Evolutionary conservation across 2,113 vertebrate species (phyloP), one percentile per base, ranked within the genome.

Genomic region (Pampusana beccarii): DNA sequence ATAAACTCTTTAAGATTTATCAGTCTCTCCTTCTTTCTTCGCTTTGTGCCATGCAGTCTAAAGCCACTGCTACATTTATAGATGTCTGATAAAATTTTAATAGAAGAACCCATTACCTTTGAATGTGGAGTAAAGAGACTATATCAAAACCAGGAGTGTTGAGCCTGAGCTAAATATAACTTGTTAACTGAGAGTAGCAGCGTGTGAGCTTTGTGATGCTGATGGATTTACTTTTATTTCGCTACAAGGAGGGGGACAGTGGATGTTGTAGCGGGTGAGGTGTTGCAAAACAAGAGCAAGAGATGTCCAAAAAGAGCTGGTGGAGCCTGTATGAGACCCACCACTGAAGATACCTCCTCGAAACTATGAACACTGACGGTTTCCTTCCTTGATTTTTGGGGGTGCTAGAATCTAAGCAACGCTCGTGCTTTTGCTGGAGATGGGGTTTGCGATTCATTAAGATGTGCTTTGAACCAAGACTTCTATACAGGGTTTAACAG

Each of bases 1-100:
- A 97, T 95, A 97, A 97, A 98, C 97, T 97, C 93, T 89, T 93
- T 79, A 96, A 97, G 97, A 98, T 98, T 98, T 98, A 98, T 98
- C 97, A 95, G 92, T 58, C 79, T 97, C 92, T 96, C 95, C 86
- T 44, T 96, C 77, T 96, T 97, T 94, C 95, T 95, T 92, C 40
- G 17, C 92, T 94, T 94, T 97, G 95, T 97, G 95, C 28, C 31
- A 91, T 82, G 66, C 93, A 96, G 86, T 98, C 95, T 95, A 90
- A 96, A 97, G 86, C 95, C 98, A 97, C 96, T 88, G 96, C 96
- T 97, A 33, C 96, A 80, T 97, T 98, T 98, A 97, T 97, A 97
- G 95, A 98, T 94, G 86, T 96, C 94, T 97, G 94, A 97, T 97
- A 97, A 98, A 97, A 98, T 97, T 98, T 98, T 98, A 97, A 98